phyloP scores from a whole-genome alignment of 2,888 invertebrate genomes.

The Galeopsomyia nigrocyanea region DNA sequence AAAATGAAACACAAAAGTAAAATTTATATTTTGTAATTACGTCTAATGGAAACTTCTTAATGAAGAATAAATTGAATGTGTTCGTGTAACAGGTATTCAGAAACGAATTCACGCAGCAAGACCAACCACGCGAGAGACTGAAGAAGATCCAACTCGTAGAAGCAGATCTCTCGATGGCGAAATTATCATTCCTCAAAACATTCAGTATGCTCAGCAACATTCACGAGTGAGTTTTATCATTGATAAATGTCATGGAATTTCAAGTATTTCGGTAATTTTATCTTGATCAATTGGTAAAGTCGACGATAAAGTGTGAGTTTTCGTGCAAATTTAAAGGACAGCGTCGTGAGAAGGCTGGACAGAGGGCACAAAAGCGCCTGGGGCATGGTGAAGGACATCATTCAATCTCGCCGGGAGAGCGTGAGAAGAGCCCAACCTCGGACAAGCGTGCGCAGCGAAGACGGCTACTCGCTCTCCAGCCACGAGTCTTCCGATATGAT shows the following conservation, averaged over 20 bases:
- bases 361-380: slow-evolving; percentile 79
- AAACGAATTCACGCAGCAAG: slow-evolving; percentile 45
- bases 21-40: too few species aligned
- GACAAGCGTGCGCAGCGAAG: slow-evolving; percentile 50
- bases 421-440: slow-evolving; percentile 69
- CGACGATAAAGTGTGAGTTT: background rate
- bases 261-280: too few species aligned
- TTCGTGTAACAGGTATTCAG: slow-evolving; percentile 42
- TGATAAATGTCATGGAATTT: too few species aligned
- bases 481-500: slow-evolving; percentile 57
- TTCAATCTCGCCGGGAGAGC: slow-evolving; percentile 79
- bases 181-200: slow-evolving; percentile 41
- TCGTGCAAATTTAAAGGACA: slow-evolving; percentile 34
- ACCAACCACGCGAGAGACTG: slow-evolving; percentile 36
- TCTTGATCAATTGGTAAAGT: background rate
- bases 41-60: too few species aligned
- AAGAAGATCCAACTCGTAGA: slow-evolving; percentile 56
- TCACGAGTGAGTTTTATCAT: slow-evolving; percentile 8
- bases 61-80: too few species aligned
- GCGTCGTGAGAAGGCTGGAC: slow-evolving; percentile 62
- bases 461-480: slow-evolving; percentile 55
- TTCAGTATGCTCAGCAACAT: slow-evolving; percentile 23
- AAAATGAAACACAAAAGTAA: too few species aligned
- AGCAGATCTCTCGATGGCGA: slow-evolving; percentile 62
- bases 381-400: slow-evolving; percentile 84